phyloP scores from a whole-genome alignment of 2,797 vertebrate genomes.

The Thalassophryne amazonica region DNA sequence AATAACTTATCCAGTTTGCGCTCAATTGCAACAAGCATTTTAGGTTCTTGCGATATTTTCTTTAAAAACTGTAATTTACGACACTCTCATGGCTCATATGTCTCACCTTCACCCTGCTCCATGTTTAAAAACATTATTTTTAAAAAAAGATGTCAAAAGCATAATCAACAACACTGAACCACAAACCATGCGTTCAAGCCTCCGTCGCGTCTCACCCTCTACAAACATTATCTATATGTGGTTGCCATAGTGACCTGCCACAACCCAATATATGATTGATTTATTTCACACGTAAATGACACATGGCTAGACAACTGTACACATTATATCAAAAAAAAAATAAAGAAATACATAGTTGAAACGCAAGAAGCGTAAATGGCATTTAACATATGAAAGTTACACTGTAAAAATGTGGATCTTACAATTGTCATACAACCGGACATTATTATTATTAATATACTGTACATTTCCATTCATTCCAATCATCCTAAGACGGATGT shows the following conservation, averaged over 20 bases:
- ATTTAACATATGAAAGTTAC: constrained; percentile 82
- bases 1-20: constrained; percentile 56
- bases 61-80: constrained; percentile 5
- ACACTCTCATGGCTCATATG: no score
- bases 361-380: constrained; percentile 78
- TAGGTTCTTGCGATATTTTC: constrained; percentile 10
- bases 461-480: constrained; percentile 77
- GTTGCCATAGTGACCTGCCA: constrained; percentile 69
- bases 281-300: constrained; percentile 82
- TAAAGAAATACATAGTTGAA: constrained; percentile 79
- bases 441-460: constrained; percentile 81
- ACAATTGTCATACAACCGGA: constrained; percentile 81
- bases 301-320: constrained; percentile 83
- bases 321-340: constrained; percentile 83
- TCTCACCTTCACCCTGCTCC: constrained; percentile 7
- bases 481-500: constrained; percentile 69
- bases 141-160: no score
- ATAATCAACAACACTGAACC: no score
- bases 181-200: constrained; percentile 60
- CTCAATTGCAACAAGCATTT: constrained; percentile 79
- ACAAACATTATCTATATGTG: constrained; percentile 27
- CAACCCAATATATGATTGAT: constrained; percentile 78
- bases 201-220: constrained; percentile 52
- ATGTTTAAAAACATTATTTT: constrained; percentile 12
- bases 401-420: constrained; percentile 80